These are phyloP conservation scores for Dinoponera quadriceps DNA, from an alignment of 1,140 invertebrate genomes.

Conservation along the genomic window DNA sequence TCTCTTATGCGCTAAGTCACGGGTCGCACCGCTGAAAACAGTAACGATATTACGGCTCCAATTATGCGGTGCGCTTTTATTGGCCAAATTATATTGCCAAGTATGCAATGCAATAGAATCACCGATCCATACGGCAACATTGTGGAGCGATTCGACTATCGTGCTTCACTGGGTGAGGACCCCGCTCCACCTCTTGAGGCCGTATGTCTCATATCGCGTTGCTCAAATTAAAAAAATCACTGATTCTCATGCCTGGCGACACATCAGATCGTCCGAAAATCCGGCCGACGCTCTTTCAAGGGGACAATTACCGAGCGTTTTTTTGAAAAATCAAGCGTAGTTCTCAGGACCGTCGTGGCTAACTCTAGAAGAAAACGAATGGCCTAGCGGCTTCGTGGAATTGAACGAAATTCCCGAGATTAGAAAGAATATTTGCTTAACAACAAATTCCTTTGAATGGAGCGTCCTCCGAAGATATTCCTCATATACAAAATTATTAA, in stretches of 20 bases:
- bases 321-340: neutral
- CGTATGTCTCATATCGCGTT: slow-evolving; percentile 78
- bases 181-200: slow-evolving; percentile 59
- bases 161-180: slow-evolving; percentile 72
- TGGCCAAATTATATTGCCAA: neutral
- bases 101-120: no score
- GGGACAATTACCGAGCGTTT: neutral
- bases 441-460: neutral
- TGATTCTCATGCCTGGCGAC: slow-evolving; percentile 65
- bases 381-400: neutral
- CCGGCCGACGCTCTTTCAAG: slow-evolving; percentile 74
- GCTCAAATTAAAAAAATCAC: slow-evolving; percentile 75
- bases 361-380: rapidly evolving
- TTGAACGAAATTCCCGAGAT: neutral
- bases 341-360: neutral
- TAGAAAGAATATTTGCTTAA: neutral
- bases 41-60: neutral
- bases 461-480: neutral
- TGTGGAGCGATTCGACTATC: slow-evolving; percentile 56
- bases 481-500: neutral
- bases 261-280: slow-evolving; percentile 77
- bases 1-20: slow-evolving; percentile 5
- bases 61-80: neutral
- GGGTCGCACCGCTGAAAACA: slow-evolving; percentile 2
- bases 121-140: neutral